These are phyloP conservation scores for Barypeithes pellucidus DNA, from an alignment of 2,888 invertebrate species.

Conservation along the genomic window DNA sequence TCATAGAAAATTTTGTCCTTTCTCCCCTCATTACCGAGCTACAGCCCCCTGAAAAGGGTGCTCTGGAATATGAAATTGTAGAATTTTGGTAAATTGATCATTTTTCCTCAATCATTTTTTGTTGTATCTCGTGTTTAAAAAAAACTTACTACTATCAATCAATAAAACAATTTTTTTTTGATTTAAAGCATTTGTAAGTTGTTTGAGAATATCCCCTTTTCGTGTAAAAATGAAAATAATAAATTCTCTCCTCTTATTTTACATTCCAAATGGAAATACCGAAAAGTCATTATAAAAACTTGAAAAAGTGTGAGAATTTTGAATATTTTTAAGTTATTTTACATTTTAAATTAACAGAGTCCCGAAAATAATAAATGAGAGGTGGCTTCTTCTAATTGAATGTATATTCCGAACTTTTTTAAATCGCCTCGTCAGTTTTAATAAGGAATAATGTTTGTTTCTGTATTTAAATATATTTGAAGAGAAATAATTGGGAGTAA, in stretches of 20 bases:
- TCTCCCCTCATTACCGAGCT: too few relatives aligned
- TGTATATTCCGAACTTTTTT: conserved; percentile 4
- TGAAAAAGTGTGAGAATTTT: conserved; percentile 14
- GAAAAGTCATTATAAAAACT: conserved; percentile 20
- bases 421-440: conserved; percentile 4
- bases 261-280: conserved; percentile 9
- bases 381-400: conserved; percentile 20
- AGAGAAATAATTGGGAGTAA: too few relatives aligned
- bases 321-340: conserved; percentile 28
- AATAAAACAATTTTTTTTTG: too few relatives aligned
- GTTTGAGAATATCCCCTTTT: too few relatives aligned
- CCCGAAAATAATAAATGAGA: conserved; percentile 10
- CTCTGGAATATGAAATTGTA: too few relatives aligned
- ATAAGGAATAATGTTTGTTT: conserved; percentile 11
- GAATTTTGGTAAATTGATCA: too few relatives aligned
- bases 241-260: conserved; percentile 7
- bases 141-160: too few relatives aligned
- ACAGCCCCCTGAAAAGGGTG: too few relatives aligned
- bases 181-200: too few relatives aligned
- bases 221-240: conserved; percentile 12
- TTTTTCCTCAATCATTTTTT: too few relatives aligned
- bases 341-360: conserved; percentile 23
- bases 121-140: too few relatives aligned
- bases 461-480: conserved; percentile 2
- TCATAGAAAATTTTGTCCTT: too few relatives aligned